Evolutionary conservation across 2,113 vertebrate genomes (phyloP).

Genomic region (Procavia capensis): DNA sequence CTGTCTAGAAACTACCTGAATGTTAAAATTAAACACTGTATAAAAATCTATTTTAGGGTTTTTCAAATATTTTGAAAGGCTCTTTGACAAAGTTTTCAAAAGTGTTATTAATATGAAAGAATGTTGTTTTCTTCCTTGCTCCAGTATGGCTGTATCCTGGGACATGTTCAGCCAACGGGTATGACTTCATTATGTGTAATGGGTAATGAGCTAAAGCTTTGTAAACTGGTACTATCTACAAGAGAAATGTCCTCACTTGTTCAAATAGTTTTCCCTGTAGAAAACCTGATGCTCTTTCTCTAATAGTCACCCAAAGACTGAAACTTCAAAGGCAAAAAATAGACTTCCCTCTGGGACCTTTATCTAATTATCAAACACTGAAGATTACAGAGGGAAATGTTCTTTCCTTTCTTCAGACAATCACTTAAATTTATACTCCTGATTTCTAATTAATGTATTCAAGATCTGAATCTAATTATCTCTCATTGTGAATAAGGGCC

Average conservation of each 20-base stretch:
- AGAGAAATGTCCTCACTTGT: constrained; percentile 32
- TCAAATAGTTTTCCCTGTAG: background rate
- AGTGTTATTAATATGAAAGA: constrained; percentile 27
- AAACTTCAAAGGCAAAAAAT: constrained; percentile 47
- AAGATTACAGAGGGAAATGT: constrained; percentile 21
- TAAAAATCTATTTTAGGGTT: background rate
- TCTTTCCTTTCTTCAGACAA: background rate
- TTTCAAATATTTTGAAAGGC: constrained; percentile 41
- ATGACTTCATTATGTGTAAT: constrained; percentile 49
- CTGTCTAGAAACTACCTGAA: background rate
- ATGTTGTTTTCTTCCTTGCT: background rate
- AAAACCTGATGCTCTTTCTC: constrained; percentile 45
- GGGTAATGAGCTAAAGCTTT: constrained; percentile 27
- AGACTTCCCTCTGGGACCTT: constrained; percentile 9
- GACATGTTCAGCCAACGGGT: background rate
- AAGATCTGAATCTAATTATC: constrained; percentile 62
- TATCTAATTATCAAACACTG: constrained; percentile 60
- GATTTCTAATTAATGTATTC: constrained; percentile 72
- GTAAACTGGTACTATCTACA: background rate
- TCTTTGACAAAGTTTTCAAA: constrained; percentile 45
- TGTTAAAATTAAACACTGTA: constrained; percentile 36
- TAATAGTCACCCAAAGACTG: constrained; percentile 16
- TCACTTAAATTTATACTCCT: constrained; percentile 50
- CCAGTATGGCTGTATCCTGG: background rate
- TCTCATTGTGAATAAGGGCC: constrained; percentile 27